phyloP scores from a whole-genome alignment of 2,113 vertebrate species.

The Clarias gariepinus region DNA sequence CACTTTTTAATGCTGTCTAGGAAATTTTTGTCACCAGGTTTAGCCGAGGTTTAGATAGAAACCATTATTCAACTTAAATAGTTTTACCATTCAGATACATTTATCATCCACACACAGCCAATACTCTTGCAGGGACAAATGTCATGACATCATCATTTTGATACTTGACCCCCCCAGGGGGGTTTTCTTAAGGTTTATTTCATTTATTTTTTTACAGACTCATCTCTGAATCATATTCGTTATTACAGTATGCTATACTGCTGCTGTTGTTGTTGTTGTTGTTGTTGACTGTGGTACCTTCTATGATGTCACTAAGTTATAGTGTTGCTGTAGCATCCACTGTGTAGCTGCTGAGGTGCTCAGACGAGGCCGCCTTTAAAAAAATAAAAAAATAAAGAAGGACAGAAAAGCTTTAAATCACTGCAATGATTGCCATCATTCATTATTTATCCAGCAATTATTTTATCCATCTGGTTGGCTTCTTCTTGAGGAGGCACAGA shows the following conservation, averaged over 20 bases:
- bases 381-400: background rate
- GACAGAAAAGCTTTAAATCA: slow-evolving; percentile 6
- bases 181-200: background rate
- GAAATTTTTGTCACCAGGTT: background rate
- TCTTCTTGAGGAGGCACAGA: slow-evolving; percentile 12
- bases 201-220: background rate
- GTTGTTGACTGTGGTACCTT: background rate
- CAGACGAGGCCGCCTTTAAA: background rate
- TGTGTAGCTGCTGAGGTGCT: background rate
- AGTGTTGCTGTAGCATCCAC: background rate
- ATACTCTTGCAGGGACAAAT: background rate
- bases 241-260: background rate
- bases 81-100: background rate
- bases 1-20: background rate
- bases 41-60: background rate
- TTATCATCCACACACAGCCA: background rate
- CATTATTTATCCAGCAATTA: slow-evolving; percentile 42
- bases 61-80: background rate
- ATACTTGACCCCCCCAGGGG: background rate
- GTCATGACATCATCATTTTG: background rate
- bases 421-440: slow-evolving; percentile 18
- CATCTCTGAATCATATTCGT: background rate
- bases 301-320: background rate
- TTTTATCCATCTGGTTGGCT: slow-evolving; percentile 44
- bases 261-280: background rate